Conservation (phyloP, 2,797 vertebrate genomes). For the Scolopax bukidnonensis region DNA sequence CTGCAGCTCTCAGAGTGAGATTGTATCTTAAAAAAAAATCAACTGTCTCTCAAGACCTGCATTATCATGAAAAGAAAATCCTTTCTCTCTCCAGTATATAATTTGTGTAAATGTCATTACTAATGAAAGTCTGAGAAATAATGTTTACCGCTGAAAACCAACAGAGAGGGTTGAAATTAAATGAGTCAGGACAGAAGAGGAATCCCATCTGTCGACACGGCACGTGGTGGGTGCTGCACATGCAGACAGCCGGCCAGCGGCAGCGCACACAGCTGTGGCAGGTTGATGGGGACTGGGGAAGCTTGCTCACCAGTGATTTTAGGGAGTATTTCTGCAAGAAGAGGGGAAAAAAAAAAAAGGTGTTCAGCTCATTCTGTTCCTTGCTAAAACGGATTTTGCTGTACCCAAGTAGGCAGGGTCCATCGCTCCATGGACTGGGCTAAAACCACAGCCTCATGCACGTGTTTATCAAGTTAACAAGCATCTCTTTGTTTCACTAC, state of each 20-base stretch:
- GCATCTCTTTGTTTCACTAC: not conserved
- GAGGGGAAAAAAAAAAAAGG: not conserved
- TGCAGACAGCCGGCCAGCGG: fast-evolving
- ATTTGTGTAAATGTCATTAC: not conserved
- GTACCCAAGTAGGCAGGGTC: too few relatives aligned
- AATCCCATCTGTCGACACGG: not conserved
- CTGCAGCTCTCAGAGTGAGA: not conserved
- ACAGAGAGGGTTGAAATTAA: not conserved
- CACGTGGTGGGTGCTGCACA: fast-evolving
- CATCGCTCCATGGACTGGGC: fast-evolving
- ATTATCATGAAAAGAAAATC: not conserved
- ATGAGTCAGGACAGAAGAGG: not conserved
- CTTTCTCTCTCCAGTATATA: not conserved
- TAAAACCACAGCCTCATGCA: not conserved
- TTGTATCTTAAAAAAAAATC: not conserved
- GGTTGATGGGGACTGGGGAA: not conserved
- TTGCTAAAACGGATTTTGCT: not conserved
- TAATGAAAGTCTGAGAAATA: not conserved
- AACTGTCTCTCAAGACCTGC: fast-evolving
- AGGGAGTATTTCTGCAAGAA: not conserved
- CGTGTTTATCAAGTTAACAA: not conserved
- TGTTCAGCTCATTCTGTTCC: not conserved
- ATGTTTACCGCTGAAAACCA: not conserved
- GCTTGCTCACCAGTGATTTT: not conserved
- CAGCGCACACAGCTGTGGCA: fast-evolving